These are phyloP conservation scores for Uropetala carovei DNA, from an alignment of 2,888 invertebrate genomes.

Conservation along the genomic window DNA sequence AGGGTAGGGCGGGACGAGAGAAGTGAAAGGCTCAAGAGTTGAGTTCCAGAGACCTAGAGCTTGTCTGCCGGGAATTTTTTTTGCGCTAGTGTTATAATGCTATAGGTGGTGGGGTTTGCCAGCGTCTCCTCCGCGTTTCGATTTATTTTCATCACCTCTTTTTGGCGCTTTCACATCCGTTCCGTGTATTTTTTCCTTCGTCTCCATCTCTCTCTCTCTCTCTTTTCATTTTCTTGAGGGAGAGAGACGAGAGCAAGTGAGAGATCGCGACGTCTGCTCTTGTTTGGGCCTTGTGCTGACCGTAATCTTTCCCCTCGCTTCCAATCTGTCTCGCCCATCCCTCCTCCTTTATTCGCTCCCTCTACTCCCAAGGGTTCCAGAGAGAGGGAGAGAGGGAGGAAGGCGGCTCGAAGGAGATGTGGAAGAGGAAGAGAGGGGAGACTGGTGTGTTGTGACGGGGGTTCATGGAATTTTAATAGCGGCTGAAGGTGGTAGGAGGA, in stretches of 20 bases:
- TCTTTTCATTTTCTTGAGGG: neutral
- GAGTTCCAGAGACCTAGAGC: too few relatives aligned
- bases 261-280: neutral
- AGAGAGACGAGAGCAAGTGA: neutral
- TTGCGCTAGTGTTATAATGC: too few relatives aligned
- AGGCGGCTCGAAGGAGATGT: too few relatives aligned
- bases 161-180: too few relatives aligned
- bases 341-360: neutral
- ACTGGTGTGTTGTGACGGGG: conserved; percentile 2
- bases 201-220: too few relatives aligned
- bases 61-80: too few relatives aligned
- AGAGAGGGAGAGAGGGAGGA: neutral
- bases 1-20: too few relatives aligned
- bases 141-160: too few relatives aligned
- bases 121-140: too few relatives aligned
- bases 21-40: too few relatives aligned
- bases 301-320: neutral
- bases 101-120: too few relatives aligned
- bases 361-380: neutral
- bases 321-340: conserved; percentile 14
- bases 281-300: neutral
- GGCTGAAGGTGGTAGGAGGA: neutral
- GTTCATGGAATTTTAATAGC: conserved; percentile 26
- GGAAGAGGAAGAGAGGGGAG: neutral
- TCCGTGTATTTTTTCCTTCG: neutral